These are phyloP conservation scores for Pelodytes ibericus DNA, from an alignment of 2,797 vertebrate genomes.

Conservation along the genomic window DNA sequence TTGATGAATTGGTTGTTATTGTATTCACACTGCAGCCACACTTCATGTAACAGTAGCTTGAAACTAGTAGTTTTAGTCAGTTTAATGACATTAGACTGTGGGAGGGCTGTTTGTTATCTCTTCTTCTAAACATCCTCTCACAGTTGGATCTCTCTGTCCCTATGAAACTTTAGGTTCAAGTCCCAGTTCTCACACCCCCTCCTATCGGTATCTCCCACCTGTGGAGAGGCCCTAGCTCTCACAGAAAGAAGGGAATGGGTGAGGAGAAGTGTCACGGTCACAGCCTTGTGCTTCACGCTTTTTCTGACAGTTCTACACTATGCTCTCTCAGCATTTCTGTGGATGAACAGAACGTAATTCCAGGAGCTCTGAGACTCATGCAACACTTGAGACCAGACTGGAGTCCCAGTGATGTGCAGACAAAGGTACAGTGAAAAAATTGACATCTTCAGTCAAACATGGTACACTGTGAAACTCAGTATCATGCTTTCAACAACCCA, in stretches of 20 bases:
- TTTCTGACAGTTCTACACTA: conserved; percentile 73
- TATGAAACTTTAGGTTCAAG: conserved; percentile 21
- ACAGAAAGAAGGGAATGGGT: conserved; percentile 65
- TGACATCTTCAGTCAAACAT: not conserved
- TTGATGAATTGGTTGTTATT: too few relatives aligned
- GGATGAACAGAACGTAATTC: conserved; percentile 81
- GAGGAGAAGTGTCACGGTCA: conserved; percentile 59
- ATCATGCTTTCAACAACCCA: not conserved
- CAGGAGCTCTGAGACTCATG: conserved; percentile 87
- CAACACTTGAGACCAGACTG: conserved; percentile 86
- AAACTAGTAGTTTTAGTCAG: too few relatives aligned
- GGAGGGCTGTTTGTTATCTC: not conserved
- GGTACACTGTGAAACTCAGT: not conserved
- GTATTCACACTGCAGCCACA: too few relatives aligned
- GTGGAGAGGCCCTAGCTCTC: conserved; percentile 58
- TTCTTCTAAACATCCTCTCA: conserved; percentile 17
- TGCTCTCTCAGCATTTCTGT: conserved; percentile 78
- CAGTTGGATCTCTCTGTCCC: not conserved
- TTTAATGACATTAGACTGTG: conserved; percentile 15
- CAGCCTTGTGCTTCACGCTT: conserved; percentile 75
- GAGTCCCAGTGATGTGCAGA: conserved; percentile 78
- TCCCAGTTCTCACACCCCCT: conserved; percentile 27
- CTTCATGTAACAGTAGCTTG: too few relatives aligned
- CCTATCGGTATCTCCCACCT: conserved; percentile 56
- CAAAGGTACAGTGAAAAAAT: conserved; percentile 76